These are phyloP conservation scores for Leptinotarsa juncta DNA, from an alignment of 2,888 invertebrate genomes.

Conservation along the genomic window DNA sequence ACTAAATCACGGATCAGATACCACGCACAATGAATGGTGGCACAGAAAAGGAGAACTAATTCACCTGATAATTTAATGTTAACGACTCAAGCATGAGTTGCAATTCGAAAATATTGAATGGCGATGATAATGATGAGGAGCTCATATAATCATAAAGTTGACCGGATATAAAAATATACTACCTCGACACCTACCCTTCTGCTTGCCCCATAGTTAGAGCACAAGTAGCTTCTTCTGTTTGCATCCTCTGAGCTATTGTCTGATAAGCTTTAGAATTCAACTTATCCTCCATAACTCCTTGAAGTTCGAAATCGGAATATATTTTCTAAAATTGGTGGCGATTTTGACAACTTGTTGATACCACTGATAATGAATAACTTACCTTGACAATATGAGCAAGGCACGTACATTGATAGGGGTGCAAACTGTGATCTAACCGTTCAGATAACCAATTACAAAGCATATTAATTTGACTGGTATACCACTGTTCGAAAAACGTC, in stretches of 20 bases:
- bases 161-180: constrained; percentile 22
- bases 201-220: constrained; percentile 85
- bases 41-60: no score
- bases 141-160: no score
- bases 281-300: constrained; percentile 98
- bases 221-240: constrained; percentile 96
- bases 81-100: no score
- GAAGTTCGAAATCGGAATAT: constrained; percentile 98
- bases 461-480: constrained; percentile 92
- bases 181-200: constrained; percentile 69
- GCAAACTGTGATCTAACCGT: constrained; percentile 90
- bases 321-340: constrained; percentile 81
- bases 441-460: constrained; percentile 95
- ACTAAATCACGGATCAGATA: no score
- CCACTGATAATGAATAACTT: constrained; percentile 40
- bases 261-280: constrained; percentile 96
- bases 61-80: no score
- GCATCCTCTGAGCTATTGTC: constrained; percentile 91
- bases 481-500: constrained; percentile 81
- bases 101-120: no score
- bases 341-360: neutral
- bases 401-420: constrained; percentile 97
- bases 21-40: no score
- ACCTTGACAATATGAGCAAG: constrained; percentile 96
- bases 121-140: no score